A percentile compares a stretch with the other conserved stretches of the same genome.
Conservation (phyloP, 2,113 vertebrate genomes). For the Acanthisitta chloris region DNA sequence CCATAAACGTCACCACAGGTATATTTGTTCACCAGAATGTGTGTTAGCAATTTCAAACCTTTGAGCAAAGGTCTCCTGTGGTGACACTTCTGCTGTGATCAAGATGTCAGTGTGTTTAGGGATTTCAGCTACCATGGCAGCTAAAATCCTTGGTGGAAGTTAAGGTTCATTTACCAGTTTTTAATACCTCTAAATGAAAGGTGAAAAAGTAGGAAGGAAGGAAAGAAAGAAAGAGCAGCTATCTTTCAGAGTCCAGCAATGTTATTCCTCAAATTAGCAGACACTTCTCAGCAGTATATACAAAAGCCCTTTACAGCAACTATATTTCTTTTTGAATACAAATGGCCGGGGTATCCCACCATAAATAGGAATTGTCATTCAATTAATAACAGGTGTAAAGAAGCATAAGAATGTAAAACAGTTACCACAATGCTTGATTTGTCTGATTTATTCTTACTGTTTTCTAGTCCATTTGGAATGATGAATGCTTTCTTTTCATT, state of each 20-base stretch:
- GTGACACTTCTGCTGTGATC: neutral
- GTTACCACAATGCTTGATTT: conserved; percentile 44
- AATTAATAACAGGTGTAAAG: conserved; percentile 64
- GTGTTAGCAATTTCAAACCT: conserved; percentile 24
- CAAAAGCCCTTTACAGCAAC: neutral
- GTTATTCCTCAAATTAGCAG: neutral
- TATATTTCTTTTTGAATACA: conserved; percentile 20
- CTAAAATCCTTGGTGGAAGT: neutral
- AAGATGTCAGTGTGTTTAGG: neutral
- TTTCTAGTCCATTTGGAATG: conserved; percentile 37
- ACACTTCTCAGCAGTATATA: neutral
- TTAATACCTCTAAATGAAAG: neutral
- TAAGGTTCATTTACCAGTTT: neutral
- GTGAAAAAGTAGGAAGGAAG: neutral
- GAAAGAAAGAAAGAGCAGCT: neutral
- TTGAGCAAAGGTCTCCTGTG: neutral
- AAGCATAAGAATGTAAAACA: conserved; percentile 49
- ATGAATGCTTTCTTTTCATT: conserved; percentile 45
- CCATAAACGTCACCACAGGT: conserved; percentile 43
- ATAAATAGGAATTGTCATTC: conserved; percentile 58
- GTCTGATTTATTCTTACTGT: conserved; percentile 37
- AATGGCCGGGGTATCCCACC: conserved; percentile 2
- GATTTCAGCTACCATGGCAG: neutral
- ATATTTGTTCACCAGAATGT: conserved; percentile 15
- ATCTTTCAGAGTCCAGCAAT: neutral